Base-by-base conservation (phyloP, 2,113 vertebrate genomes). In the Mobula birostris region DNA sequence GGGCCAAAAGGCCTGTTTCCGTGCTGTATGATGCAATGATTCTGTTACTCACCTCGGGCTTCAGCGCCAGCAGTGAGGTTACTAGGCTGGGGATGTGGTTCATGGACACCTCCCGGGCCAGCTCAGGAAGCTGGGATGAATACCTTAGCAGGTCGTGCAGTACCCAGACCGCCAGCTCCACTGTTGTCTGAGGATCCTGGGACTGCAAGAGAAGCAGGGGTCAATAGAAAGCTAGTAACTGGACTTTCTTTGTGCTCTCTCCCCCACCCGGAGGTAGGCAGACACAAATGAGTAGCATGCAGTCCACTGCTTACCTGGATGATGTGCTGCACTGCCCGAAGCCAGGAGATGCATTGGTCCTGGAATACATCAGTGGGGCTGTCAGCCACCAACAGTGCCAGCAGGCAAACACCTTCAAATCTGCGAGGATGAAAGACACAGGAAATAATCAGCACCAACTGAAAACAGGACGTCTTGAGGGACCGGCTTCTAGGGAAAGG, bases 81-180 rank as follows among this genome's bases (percentile, higher is more conserved):
- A 99, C 97, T 83, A 98, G 97, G 7, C 98, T 98, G 8, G 98
- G 97, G 82, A 98, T 96, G 91, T 97, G 98, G 96, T 98, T 98
- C 87, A 98, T 97, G 63, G 97, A 97, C 11, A 99, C 97, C 95
- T 99, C 98, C 78, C 98, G 95, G 78, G 97, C 97, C 14, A 99
- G 96, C 63, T 97, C 96, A 0, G 98, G 96, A 5, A 98, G 95
- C 95, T 98, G 98, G 91, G 97, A 97, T 0, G 98, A 98, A 4
- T 97, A 98, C 61, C 97, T 97, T 9, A 99, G 96, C n/a, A 99
- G 94, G 82, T 98, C 98, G 80, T 95, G 97, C 85, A 99, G 95
- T 21, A 98, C 95, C 40, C 95, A 96, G 58, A 98, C 97, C 0
- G 98, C 97, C 87, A 99, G 95, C 94, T 97, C 97, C 95, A 98